Evolutionary conservation across 2,888 invertebrate genomes (phyloP), one percentile per base, ranked within the genome.

Genomic region (Ornithoptera priamus): DNA sequence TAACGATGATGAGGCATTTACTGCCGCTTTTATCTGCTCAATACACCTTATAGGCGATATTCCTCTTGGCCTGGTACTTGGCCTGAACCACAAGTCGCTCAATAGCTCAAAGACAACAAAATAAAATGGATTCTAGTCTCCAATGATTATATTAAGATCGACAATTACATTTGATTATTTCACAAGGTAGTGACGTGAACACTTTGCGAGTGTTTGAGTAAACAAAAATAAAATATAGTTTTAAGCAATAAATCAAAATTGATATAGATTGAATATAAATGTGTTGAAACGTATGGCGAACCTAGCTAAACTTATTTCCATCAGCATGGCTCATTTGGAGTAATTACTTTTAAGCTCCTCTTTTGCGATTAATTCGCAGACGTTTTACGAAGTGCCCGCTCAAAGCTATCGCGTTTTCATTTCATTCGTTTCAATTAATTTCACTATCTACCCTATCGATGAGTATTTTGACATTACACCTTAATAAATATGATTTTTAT

Each of bases 331-430:
- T 78, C 79, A 78, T 75, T 79, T 78, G 75, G 75, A 84, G 81
- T 84, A 84, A 83, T 85, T 81, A 84, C 85, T 84, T 84, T 85
- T 78, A 77, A 73, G 74, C 73, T 75, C 75, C 75, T 77, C 78
- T 76, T 77, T 77, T 74, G 70, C 69, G 72, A 73, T 72, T 77
- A 83, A 84, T 80, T 81, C 76, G 70, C 77, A 75, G 76, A 75
- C 82, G 77, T 78, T 84, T 83, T 77, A 78, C 74, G 68, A 71
- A 74, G 73, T 72, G 75, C 71, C 75, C 75, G 71, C 72, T 77
- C 77, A 79, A 76, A 78, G 78, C 72, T 80, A 81, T 79, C 80
- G 77, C 69, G 62, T 65, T 71, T 76, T 70, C 74, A 74, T 73
- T 76, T 75, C 75, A 78, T 79, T 80, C 78, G 76, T 78, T 75